Base-by-base conservation (phyloP, 2,113 vertebrate genomes). In the Eubucco bourcierii region DNA sequence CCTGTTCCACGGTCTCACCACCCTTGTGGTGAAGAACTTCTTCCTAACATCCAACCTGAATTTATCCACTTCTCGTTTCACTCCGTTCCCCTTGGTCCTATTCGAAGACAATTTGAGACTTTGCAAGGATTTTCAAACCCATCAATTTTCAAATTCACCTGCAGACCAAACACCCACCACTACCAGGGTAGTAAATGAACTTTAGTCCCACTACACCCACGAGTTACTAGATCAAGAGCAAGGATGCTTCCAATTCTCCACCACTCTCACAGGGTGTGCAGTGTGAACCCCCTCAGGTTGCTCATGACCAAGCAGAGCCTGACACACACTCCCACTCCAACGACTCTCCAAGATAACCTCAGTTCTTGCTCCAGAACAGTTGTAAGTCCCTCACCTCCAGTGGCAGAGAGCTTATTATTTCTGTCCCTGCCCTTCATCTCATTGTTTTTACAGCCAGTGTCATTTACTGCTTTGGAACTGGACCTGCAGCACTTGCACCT, bases 81-180 rank as follows among this genome's bases (percentile, higher is more conserved):
- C 44, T 46, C 44, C 44, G 18, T 46, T 46, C 44, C 44, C 44
- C 44, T 6, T 46, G 44, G 15, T 46, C 44, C 44, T 46, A 46
- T 46, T 46, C 44, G 14, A 80, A 71, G 21, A 78, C 27, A 77
- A 8, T 2, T 18, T 4, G 4, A 41, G 67, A 71, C 31, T 37
- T 10, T 52, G 14, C 11, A 28, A n/a, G 19, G 56, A 28, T 64
- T 71, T 73, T 47, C 18, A n/a, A 9, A 31, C 24, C 76, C 2
- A 0, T 4, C 13, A 34, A n/a, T 9, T 11, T 34, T 61, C 80
- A 67, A 77, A 75, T 29, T 31, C 77, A 76, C 16, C 20, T 18
- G 46, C 61, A 80, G 41, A 77, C 7, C 12, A 4, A 82, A n/a
- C 0, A 1, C 15, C 28, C 17, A 27, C 14, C 5, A 2, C 2